These are phyloP conservation scores for Spizaetus ornatus DNA, from an alignment of 2,113 vertebrate species.

Conservation along the genomic window DNA sequence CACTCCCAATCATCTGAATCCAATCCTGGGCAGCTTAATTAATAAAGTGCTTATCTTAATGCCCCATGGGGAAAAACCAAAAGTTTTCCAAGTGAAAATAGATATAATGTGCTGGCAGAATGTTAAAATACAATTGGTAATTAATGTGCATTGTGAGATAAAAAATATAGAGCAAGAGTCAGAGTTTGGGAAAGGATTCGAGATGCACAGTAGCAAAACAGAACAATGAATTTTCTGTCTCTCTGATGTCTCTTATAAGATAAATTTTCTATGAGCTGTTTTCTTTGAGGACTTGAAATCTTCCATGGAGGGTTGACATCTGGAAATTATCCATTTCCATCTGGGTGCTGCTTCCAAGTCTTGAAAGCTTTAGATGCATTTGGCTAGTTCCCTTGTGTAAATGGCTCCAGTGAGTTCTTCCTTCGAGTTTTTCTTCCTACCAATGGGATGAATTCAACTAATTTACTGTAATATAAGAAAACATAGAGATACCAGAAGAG, in stretches of 20 bases:
- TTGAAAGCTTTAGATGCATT: slow-evolving; percentile 7
- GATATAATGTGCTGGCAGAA: slow-evolving; percentile 13
- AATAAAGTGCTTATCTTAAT: slow-evolving; percentile 54
- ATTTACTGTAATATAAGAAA: not conserved
- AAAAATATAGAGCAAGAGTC: not conserved
- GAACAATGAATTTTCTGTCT: not conserved
- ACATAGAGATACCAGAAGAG: not conserved
- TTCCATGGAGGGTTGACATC: not conserved
- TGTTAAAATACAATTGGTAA: not conserved
- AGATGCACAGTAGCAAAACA: not conserved
- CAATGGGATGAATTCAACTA: not conserved
- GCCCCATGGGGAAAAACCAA: not conserved
- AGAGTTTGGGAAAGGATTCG: not conserved
- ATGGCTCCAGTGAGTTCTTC: not conserved
- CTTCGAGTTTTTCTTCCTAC: not conserved
- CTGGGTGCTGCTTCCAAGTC: not conserved
- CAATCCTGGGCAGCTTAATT: slow-evolving; percentile 25
- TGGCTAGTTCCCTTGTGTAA: not conserved
- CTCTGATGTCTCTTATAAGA: not conserved
- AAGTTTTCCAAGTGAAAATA: slow-evolving; percentile 37
- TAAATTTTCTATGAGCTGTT: not conserved
- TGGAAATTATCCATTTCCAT: slow-evolving; percentile 15
- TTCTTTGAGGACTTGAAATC: not conserved
- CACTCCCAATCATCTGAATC: slow-evolving; percentile 1
- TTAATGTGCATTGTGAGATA: not conserved